Evolutionary conservation across 64 coral and sea anemone genomes (phyloP).

Genomic region (Porites lutea): DNA sequence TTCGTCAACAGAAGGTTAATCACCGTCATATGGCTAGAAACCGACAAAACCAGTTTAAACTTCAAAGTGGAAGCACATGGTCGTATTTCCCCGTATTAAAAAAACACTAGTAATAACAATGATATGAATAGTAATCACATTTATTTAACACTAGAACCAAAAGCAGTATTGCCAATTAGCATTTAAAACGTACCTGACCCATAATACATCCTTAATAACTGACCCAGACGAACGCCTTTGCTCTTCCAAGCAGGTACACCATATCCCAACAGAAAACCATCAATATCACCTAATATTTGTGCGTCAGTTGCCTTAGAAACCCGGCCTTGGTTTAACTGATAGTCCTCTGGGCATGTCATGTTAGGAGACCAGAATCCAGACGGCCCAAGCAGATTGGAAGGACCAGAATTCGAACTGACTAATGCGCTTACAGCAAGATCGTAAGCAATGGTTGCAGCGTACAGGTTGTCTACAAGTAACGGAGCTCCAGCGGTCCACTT

Average conservation of each 20-base stretch:
- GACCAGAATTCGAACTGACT: conserved; percentile 54
- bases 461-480: conserved; percentile 80
- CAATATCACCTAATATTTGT: conserved; percentile 71
- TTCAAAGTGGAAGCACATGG: too few relatives aligned
- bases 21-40: too few relatives aligned
- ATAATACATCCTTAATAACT: conserved; percentile 89
- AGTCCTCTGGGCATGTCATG: conserved; percentile 22
- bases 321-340: background rate
- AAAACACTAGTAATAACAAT: too few relatives aligned
- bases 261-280: conserved; percentile 77
- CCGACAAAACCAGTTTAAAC: too few relatives aligned
- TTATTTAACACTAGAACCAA: too few relatives aligned
- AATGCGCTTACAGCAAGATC: conserved; percentile 61
- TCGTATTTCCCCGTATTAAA: too few relatives aligned
- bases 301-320: conserved; percentile 50
- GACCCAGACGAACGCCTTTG: conserved; percentile 84
- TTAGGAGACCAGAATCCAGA: conserved; percentile 71
- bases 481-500: conserved; percentile 35
- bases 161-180: too few relatives aligned
- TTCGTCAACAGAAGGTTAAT: too few relatives aligned
- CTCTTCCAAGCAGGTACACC: conserved; percentile 25
- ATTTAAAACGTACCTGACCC: conserved; percentile 37
- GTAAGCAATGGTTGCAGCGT: conserved; percentile 76
- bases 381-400: conserved; percentile 58
- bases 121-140: too few relatives aligned